Conservation (phyloP, 2,888 invertebrate genomes). For the Philhelius pedissequus region DNA sequence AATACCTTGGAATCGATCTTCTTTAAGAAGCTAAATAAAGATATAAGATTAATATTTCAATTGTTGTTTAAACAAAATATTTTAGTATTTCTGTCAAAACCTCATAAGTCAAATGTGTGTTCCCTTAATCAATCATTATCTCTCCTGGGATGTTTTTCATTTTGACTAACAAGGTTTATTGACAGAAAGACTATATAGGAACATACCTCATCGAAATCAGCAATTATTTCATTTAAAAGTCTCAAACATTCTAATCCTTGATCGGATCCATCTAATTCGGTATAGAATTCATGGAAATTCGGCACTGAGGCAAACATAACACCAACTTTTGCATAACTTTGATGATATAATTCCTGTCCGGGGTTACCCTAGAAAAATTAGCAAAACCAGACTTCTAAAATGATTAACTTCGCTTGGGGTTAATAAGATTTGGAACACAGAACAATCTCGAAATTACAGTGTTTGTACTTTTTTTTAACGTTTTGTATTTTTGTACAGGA, state of each 20-base stretch:
- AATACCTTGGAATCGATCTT: constrained; percentile 91
- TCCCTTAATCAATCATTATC: no score
- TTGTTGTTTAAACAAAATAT: background rate
- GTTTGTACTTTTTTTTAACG: background rate
- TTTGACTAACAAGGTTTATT: no score
- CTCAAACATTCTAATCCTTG: constrained; percentile 94
- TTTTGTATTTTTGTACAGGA: background rate
- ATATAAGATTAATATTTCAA: background rate
- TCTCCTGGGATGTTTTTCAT: no score
- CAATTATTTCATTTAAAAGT: constrained; percentile 93
- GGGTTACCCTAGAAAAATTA: constrained; percentile 81
- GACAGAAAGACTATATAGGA: background rate
- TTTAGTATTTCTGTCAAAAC: no score
- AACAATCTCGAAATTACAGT: constrained; percentile 53
- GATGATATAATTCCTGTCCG: constrained; percentile 93
- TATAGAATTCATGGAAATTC: constrained; percentile 96
- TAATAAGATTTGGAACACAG: constrained; percentile 65
- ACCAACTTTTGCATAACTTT: constrained; percentile 93
- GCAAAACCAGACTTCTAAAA: constrained; percentile 73
- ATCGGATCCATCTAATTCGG: constrained; percentile 94
- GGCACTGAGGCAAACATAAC: constrained; percentile 96
- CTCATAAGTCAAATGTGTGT: no score
- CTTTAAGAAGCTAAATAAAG: constrained; percentile 84
- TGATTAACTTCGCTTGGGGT: constrained; percentile 71
- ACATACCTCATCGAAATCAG: constrained; percentile 93